These are phyloP conservation scores for Tenthredo amoena DNA, from an alignment of 2,888 invertebrate species.

Conservation along the genomic window DNA sequence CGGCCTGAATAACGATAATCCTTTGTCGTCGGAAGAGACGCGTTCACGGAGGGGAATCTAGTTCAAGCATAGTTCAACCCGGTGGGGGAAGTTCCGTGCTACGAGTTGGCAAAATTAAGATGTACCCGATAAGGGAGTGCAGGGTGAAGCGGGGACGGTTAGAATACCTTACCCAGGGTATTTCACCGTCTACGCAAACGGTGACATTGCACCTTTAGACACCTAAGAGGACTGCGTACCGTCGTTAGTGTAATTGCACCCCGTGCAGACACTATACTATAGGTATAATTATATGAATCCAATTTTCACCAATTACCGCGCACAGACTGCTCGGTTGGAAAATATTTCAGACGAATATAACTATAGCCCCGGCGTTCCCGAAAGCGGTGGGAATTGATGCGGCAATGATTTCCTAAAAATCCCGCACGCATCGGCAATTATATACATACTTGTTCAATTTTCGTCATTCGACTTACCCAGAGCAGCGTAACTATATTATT, in stretches of 20 bases:
- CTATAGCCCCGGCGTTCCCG: not conserved
- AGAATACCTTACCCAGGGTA: constrained; percentile 14
- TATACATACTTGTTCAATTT: not conserved
- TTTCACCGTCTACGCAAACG: not conserved
- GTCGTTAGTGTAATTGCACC: constrained; percentile 46
- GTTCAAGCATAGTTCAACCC: not conserved
- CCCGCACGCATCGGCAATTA: not conserved
- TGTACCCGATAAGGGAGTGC: not conserved
- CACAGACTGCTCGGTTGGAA: not conserved
- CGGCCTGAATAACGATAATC: not conserved
- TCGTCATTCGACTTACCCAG: no score
- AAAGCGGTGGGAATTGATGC: not conserved
- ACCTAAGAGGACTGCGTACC: not conserved
- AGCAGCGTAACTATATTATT: not conserved
- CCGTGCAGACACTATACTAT: not conserved
- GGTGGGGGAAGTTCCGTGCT: not conserved
- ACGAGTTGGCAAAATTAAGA: constrained; percentile 15
- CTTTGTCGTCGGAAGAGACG: not conserved
- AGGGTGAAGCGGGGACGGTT: not conserved
- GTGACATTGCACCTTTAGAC: not conserved
- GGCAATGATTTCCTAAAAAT: not conserved
- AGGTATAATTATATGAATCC: constrained; percentile 20
- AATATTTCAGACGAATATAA: not conserved
- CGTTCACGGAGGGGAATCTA: not conserved
- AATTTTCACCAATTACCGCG: constrained; percentile 35